These are phyloP conservation scores for Cynocephalus volans DNA, from an alignment of 2,113 vertebrate genomes.

Conservation along the genomic window DNA sequence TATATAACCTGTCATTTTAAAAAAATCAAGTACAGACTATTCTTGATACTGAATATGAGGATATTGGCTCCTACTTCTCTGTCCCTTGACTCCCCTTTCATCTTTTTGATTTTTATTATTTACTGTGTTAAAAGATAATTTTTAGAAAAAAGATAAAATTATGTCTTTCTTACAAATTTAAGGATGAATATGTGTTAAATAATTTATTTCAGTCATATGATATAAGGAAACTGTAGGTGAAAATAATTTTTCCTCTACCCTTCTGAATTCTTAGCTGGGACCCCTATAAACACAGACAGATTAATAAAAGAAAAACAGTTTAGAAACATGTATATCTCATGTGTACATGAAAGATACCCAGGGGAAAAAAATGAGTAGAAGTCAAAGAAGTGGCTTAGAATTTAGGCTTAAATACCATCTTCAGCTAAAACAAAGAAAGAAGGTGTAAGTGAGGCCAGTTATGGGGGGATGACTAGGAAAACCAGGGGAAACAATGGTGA, in stretches of 20 bases:
- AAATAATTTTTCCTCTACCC: not conserved
- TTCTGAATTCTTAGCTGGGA: not conserved
- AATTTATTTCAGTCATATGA: not conserved
- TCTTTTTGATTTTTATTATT: slow-evolving; percentile 28
- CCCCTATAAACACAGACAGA: not conserved
- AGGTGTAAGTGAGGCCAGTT: not conserved
- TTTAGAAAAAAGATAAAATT: slow-evolving; percentile 10
- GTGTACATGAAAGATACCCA: not conserved
- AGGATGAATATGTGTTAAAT: not conserved
- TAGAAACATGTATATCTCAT: not conserved
- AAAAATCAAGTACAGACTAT: not conserved
- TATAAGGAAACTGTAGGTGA: not conserved
- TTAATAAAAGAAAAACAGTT: not conserved
- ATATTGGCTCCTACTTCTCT: not conserved
- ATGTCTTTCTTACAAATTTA: slow-evolving; percentile 10
- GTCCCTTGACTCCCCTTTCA: not conserved
- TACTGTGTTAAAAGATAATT: slow-evolving; percentile 34
- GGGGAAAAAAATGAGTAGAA: not conserved
- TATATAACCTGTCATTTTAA: not conserved
- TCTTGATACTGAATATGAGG: not conserved
- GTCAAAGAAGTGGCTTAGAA: not conserved
- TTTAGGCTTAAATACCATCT: not conserved
- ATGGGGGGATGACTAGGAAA: not conserved
- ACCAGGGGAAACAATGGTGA: not conserved
- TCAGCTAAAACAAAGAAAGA: not conserved